Evolutionary conservation across 2,888 invertebrate species (phyloP).

Genomic region (Euclidia mi): DNA sequence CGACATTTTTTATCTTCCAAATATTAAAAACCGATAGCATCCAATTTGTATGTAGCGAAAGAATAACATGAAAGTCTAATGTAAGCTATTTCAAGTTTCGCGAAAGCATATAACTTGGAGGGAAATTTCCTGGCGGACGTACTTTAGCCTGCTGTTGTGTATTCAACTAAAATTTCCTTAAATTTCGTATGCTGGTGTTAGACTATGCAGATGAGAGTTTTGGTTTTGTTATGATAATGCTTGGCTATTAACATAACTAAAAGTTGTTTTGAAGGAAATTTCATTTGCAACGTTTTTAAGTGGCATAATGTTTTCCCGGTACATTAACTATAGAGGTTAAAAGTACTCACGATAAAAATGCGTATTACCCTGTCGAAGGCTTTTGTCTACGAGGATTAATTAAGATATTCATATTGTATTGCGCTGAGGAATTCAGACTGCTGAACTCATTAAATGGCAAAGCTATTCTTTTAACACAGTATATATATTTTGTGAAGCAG

Average conservation of each 20-base stretch:
- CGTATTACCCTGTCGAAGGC: too few relatives aligned
- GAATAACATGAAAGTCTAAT: background rate
- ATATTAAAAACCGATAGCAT: background rate
- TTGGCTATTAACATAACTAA: background rate
- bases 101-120: constrained; percentile 1
- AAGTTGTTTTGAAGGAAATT: background rate
- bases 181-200: constrained; percentile 4
- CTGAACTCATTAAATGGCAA: too few relatives aligned
- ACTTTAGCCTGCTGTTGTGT: constrained; percentile 5
- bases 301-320: too few relatives aligned
- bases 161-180: constrained; percentile 2
- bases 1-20: background rate
- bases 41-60: background rate
- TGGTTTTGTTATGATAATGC: too few relatives aligned
- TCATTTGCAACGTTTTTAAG: background rate
- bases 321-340: too few relatives aligned
- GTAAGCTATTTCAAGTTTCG: background rate
- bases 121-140: constrained; percentile 1
- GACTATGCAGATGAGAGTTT: background rate
- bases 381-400: too few relatives aligned
- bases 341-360: too few relatives aligned
- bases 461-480: too few relatives aligned
- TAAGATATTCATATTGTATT: too few relatives aligned
- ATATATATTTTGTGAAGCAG: too few relatives aligned
- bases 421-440: too few relatives aligned